phyloP scores from a whole-genome alignment of 2,113 vertebrate species.

The Halcyon malimbica region DNA sequence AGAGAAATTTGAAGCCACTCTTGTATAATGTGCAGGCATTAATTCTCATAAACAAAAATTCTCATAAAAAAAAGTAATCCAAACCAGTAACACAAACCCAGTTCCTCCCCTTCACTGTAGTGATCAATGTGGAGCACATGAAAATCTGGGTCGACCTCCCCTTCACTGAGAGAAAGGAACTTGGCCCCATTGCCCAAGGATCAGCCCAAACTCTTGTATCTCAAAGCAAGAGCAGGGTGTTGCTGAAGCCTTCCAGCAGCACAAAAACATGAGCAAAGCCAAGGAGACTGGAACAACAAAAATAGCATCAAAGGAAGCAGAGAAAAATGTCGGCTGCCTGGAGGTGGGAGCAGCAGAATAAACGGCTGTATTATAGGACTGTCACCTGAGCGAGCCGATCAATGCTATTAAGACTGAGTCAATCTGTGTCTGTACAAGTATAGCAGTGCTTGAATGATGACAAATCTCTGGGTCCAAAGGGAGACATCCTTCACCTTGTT shows the following conservation, averaged over 20 bases:
- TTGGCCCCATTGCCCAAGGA: neutral
- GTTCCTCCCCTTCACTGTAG: neutral
- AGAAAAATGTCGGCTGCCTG: neutral
- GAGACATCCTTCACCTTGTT: conserved; percentile 10
- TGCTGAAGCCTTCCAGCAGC: neutral
- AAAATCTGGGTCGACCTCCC: neutral
- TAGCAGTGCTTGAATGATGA: neutral
- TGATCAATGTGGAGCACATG: neutral
- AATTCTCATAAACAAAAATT: neutral
- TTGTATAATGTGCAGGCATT: neutral
- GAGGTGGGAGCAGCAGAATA: neutral
- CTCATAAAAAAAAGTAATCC: neutral
- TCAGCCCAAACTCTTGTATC: neutral
- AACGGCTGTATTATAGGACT: neutral
- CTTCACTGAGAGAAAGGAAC: neutral
- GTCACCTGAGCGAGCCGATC: neutral
- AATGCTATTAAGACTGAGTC: neutral
- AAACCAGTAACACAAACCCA: neutral
- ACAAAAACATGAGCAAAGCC: neutral
- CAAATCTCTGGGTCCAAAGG: conserved; percentile 14
- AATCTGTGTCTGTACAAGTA: neutral
- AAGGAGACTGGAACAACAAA: neutral
- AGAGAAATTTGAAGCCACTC: neutral
- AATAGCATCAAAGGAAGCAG: neutral
- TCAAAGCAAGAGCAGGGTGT: neutral